These are phyloP conservation scores for Acridotheres tristis DNA, from an alignment of 2,797 vertebrate species.

Conservation along the genomic window DNA sequence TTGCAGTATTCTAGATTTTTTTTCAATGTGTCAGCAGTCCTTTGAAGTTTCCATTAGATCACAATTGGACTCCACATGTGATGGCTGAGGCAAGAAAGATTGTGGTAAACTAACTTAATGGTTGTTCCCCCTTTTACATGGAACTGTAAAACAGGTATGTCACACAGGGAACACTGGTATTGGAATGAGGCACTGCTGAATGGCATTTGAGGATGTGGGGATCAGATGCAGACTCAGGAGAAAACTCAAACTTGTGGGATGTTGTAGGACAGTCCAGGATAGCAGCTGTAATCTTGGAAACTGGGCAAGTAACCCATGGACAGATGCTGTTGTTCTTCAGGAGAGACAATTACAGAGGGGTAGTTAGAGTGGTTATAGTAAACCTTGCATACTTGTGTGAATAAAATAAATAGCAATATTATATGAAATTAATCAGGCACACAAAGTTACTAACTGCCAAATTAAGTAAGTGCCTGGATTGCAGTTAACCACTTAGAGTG, in stretches of 20 bases:
- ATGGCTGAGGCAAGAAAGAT: not conserved
- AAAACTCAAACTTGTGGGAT: not conserved
- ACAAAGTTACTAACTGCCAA: not conserved
- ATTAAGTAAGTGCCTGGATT: not conserved
- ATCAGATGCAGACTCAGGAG: not conserved
- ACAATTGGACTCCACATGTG: not conserved
- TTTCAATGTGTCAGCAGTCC: rapidly evolving
- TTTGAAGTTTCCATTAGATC: not conserved
- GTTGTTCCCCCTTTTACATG: not conserved
- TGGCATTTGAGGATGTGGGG: not conserved
- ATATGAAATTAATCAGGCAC: not conserved
- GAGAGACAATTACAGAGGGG: not conserved
- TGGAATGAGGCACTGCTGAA: not conserved
- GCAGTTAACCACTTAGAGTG: not conserved
- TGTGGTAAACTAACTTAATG: not conserved
- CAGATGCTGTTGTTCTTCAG: not conserved
- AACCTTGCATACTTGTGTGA: not conserved
- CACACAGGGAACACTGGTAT: not conserved
- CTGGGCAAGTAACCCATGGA: not conserved
- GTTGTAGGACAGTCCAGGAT: not conserved
- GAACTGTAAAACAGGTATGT: not conserved
- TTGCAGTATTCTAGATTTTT: not conserved
- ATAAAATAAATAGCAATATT: not conserved
- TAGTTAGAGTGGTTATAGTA: not conserved
- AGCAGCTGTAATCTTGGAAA: not conserved